phyloP scores from a whole-genome alignment of 2,888 invertebrate genomes.

The Ochropacha duplaris region DNA sequence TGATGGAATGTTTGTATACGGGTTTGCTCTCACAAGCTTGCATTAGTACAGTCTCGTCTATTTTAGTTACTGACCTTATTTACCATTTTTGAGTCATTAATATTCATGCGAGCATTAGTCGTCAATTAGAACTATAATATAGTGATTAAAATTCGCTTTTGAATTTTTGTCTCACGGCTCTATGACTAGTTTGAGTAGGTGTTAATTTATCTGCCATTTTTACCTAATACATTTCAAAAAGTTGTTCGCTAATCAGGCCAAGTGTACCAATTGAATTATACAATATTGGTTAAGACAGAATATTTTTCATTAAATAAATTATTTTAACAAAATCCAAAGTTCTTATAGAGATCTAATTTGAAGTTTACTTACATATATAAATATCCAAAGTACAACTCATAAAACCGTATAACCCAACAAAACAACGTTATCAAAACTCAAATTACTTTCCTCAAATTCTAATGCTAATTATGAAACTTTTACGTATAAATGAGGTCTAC shows the following conservation, averaged over 20 bases:
- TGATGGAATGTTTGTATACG: neutral
- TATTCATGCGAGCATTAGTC: neutral
- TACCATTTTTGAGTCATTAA: neutral
- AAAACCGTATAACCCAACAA: neutral
- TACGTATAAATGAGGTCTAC: slow-evolving; percentile 9
- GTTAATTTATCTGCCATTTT: neutral
- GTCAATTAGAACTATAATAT: neutral
- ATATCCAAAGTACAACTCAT: neutral
- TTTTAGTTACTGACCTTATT: neutral
- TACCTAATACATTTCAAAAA: neutral
- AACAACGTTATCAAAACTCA: slow-evolving; percentile 4
- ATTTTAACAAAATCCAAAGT: neutral
- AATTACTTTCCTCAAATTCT: slow-evolving; percentile 2
- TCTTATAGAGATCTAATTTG: neutral
- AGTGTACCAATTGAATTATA: too few species aligned
- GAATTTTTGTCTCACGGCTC: neutral
- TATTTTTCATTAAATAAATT: neutral
- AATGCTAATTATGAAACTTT: slow-evolving; percentile 29
- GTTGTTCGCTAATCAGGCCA: too few species aligned
- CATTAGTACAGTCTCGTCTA: too few species aligned
- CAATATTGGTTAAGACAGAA: neutral
- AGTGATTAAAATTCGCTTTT: neutral
- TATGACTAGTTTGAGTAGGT: neutral
- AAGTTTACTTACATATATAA: neutral
- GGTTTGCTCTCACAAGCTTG: neutral